Base-by-base conservation (phyloP, 2,113 vertebrate species). In the Psilopsiagon aurifrons region DNA sequence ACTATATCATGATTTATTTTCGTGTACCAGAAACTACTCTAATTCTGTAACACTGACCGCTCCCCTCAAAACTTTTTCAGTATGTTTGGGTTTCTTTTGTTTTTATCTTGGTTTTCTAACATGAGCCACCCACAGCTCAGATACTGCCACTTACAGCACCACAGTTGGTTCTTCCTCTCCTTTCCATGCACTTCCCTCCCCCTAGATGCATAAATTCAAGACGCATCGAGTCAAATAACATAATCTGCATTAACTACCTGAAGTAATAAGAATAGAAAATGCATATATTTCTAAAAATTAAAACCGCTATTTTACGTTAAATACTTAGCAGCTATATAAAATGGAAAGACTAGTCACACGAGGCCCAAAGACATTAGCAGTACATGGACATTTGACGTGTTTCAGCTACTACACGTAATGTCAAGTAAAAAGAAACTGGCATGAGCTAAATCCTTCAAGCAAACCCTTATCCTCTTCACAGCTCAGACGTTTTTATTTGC, bases 371-470 rank as follows among this genome's bases (percentile, higher is more conserved):
- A 5, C 3, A 18, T 3, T 1, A 17, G 10, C 63, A 5, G 16
- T 2, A 41, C 17, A 1, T 0, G 1, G 3, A 0, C 4, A 13
- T 1, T 2, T 8, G 8, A 66, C 3, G 25, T 0, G 13, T 22
- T 63, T 31, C 22, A 23, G 31, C 3, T 44, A 6, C 8, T 8
- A 13, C 2, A 2, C 4, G 0, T 18, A 7, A 55, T 9, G 4
- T 0, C 6, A 31, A 44, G 3, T 1, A 16, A 75, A 20, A 17
- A 62, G 5, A 17, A 60, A 6, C 0, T 1, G 19, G 29, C 6
- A 1, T 1, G 3, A 11, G 0, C 39, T 8, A 31, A 60, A 17
- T 2, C 37, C 18, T 12, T 5, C 4, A 18, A 18, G 10, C 13
- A 2, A 28, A 3, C 22, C 20, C 7, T 1, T 3, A 10, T 1